Evolutionary conservation across 1,140 invertebrate species (phyloP).

Genomic region (Drosophila micromelanica): DNA sequence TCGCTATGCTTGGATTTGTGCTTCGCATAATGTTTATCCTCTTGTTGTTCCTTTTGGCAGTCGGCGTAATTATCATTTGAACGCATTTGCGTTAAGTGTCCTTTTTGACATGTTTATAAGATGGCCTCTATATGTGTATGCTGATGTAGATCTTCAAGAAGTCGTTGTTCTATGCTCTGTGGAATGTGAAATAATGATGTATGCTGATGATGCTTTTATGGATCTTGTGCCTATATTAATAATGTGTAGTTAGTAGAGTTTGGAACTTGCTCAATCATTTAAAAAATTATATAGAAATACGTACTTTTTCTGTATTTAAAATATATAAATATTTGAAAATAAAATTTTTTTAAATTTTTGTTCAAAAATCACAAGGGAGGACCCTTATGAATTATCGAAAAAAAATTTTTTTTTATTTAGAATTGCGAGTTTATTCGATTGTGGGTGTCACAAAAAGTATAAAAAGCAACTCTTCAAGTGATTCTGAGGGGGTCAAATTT

Average conservation of each 20-base stretch:
- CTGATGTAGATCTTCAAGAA: slow-evolving; percentile 49
- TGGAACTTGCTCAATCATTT: not conserved
- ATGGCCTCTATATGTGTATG: slow-evolving; percentile 54
- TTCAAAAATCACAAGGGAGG: no score
- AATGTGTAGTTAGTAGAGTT: not conserved
- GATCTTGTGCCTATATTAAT: not conserved
- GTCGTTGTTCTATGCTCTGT: slow-evolving; percentile 24
- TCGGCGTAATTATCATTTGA: slow-evolving; percentile 77
- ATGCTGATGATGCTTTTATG: slow-evolving; percentile 41
- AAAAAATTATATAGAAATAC: not conserved
- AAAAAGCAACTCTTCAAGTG: no score
- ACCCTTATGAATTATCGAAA: no score
- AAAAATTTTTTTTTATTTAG: no score
- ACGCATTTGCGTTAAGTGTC: slow-evolving; percentile 78
- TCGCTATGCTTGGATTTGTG: slow-evolving; percentile 44
- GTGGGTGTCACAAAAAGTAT: no score
- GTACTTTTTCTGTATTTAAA: no score
- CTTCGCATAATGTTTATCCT: slow-evolving; percentile 39
- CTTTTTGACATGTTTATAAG: slow-evolving; percentile 82
- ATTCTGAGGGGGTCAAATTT: no score
- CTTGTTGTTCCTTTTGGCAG: slow-evolving; percentile 43
- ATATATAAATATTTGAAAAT: no score
- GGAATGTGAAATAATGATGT: slow-evolving; percentile 26
- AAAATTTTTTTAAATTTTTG: no score
- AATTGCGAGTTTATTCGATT: no score